These are phyloP conservation scores for Drosophila mulleri DNA, from an alignment of 2,888 invertebrate genomes.

Conservation along the genomic window DNA sequence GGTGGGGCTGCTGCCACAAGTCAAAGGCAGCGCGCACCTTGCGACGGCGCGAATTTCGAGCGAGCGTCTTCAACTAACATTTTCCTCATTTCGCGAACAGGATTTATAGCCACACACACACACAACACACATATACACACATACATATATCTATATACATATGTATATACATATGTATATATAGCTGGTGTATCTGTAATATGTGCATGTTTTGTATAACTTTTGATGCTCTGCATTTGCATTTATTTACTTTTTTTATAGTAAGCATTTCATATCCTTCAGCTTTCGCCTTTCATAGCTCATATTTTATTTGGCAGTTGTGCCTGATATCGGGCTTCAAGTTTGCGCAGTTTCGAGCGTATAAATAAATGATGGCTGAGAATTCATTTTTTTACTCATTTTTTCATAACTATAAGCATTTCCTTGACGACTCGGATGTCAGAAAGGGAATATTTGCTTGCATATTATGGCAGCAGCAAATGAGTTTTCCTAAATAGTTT, in stretches of 20 bases:
- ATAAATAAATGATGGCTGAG: slow-evolving; percentile 21
- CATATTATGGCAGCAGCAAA: not conserved
- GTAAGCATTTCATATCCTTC: slow-evolving; percentile 21
- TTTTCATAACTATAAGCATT: slow-evolving; percentile 4
- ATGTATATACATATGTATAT: not conserved
- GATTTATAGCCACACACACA: slow-evolving; percentile 10
- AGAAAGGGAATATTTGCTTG: not conserved
- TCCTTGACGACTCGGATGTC: not conserved
- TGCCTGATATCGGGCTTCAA: slow-evolving; percentile 6
- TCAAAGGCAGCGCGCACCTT: slow-evolving; percentile 45
- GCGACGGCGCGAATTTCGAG: not conserved
- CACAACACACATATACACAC: not conserved
- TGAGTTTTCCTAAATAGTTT: not conserved
- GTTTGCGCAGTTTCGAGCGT: not conserved
- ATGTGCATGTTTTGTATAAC: slow-evolving; percentile 7
- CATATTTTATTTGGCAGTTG: slow-evolving; percentile 29
- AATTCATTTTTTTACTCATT: slow-evolving; percentile 5
- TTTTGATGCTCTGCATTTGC: slow-evolving; percentile 19
- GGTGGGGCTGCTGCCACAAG: slow-evolving; percentile 27
- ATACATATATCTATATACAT: too few relatives aligned
- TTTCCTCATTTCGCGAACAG: slow-evolving; percentile 8
- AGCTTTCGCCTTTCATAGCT: slow-evolving; percentile 18
- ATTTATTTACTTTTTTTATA: slow-evolving; percentile 15
- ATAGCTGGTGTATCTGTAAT: not conserved
- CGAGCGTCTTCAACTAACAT: slow-evolving; percentile 38